Base-by-base conservation (phyloP, 2,113 vertebrate genomes). In the Cathartes aura region DNA sequence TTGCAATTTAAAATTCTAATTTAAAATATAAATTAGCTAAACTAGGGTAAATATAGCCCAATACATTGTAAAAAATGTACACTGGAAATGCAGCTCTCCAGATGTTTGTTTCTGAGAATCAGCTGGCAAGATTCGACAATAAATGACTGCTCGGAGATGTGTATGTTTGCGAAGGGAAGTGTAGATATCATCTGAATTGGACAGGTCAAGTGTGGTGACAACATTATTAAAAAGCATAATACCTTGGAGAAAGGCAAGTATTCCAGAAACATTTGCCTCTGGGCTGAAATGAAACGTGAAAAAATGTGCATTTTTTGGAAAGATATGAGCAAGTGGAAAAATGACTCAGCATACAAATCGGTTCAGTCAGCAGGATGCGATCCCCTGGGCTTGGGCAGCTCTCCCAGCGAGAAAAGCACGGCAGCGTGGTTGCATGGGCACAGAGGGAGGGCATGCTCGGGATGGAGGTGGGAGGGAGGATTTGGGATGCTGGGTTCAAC, bases 171-270 rank as follows among this genome's bases (percentile, higher is more conserved):
- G 14, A 94, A 93, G 59, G 71, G 95, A 96, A 95, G 91, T 89
- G 90, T 86, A 96, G 94, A 97, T 96, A 95, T 97, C 94, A 97
- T 96, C 95, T 96, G 94, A 97, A 94, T 94, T 97, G 94, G 94
- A 96, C 97, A 97, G 97, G 96, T 96, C 97, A 97, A 96, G 95
- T 96, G 94, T 91, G 93, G 93, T 96, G 93, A 96, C 93, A 96
- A 85, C 87, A 87, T 96, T 96, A 96, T 96, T 97, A 97, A 96
- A 97, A 97, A 96, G 70, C 81, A 76, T 91, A 93, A 93, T 96
- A 91, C 96, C 93, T 96, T 83, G 89, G 95, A 96, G 95, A 91
- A 94, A 97, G 94, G 82, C 82, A 95, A 91, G 95, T 75, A 91
- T 94, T 90, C 78, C 74, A 93, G 94, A 95, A 95, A 90, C 90